Evolutionary conservation across 2,113 vertebrate genomes (phyloP).

Genomic region (Cathartes aura): DNA sequence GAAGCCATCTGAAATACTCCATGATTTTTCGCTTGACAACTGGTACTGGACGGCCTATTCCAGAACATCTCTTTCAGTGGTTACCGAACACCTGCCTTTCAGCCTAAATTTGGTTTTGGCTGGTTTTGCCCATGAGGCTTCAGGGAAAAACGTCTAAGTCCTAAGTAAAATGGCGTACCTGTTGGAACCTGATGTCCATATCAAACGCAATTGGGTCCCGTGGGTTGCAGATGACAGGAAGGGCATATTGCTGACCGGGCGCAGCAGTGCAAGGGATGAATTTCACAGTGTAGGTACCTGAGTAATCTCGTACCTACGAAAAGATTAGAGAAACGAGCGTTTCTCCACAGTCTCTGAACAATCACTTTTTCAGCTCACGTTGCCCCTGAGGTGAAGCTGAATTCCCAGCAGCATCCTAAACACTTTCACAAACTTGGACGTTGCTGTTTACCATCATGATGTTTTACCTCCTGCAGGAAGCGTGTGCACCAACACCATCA

Average conservation of each 20-base stretch:
- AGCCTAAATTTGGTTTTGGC: background rate
- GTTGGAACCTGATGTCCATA: constrained; percentile 87
- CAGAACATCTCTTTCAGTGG: background rate
- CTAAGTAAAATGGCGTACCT: constrained; percentile 65
- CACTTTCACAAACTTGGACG: background rate
- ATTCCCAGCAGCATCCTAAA: background rate
- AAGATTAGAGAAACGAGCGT: background rate
- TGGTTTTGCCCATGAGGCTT: background rate
- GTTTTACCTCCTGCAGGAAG: background rate
- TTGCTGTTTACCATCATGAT: fast-evolving
- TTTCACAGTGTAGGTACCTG: constrained; percentile 81
- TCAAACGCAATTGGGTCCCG: constrained; percentile 81
- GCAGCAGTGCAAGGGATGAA: constrained; percentile 76
- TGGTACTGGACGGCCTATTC: background rate
- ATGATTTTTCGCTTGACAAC: background rate
- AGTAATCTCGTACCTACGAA: constrained; percentile 79
- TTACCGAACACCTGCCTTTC: background rate
- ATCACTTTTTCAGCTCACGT: background rate
- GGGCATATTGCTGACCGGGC: constrained; percentile 75
- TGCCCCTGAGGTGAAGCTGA: background rate
- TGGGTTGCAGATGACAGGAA: constrained; percentile 80
- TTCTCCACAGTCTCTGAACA: background rate
- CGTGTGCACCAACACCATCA: fast-evolving
- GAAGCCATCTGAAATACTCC: background rate
- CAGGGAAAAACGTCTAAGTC: background rate